Evolutionary conservation across 2,888 invertebrate genomes (phyloP).

Genomic region (Dryomyza anilis): DNA sequence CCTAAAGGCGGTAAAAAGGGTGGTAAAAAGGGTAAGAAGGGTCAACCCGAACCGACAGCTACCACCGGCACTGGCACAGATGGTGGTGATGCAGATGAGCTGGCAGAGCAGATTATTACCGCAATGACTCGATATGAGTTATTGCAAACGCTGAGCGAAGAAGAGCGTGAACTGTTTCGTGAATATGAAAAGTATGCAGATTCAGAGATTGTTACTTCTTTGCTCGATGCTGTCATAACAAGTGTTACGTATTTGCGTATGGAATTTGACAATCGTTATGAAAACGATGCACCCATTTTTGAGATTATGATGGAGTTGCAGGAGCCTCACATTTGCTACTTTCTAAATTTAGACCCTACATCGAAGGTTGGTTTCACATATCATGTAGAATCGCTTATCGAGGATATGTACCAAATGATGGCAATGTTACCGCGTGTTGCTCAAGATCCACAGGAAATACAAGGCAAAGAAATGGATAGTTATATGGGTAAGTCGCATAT

Average conservation of each 20-base stretch:
- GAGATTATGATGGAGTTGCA: conserved; percentile 76
- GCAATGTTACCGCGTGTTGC: conserved; percentile 74
- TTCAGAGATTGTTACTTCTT: conserved; percentile 65
- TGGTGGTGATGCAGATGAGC: not conserved
- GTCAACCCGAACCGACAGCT: not conserved
- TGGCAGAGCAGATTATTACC: conserved; percentile 31
- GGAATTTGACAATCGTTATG: conserved; percentile 55
- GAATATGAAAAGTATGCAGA: conserved; percentile 72
- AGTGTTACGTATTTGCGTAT: conserved; percentile 51
- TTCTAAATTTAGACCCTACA: conserved; percentile 66
- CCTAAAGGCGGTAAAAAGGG: too few species aligned
- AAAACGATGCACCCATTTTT: conserved; percentile 69
- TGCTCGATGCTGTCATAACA: conserved; percentile 63
- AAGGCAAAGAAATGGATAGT: conserved; percentile 24
- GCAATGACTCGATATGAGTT: conserved; percentile 41
- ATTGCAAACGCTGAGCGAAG: conserved; percentile 41
- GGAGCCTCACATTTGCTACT: conserved; percentile 74
- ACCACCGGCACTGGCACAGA: not conserved
- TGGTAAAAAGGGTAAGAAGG: not conserved
- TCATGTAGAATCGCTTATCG: conserved; percentile 72
- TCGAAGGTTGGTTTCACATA: conserved; percentile 67
- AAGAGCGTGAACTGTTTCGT: conserved; percentile 44
- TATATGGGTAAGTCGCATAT: conserved; percentile 40
- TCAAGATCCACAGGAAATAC: conserved; percentile 40
- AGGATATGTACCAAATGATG: conserved; percentile 78